Conservation (phyloP, 2,797 vertebrate species). For the Tarsius wallacei region DNA sequence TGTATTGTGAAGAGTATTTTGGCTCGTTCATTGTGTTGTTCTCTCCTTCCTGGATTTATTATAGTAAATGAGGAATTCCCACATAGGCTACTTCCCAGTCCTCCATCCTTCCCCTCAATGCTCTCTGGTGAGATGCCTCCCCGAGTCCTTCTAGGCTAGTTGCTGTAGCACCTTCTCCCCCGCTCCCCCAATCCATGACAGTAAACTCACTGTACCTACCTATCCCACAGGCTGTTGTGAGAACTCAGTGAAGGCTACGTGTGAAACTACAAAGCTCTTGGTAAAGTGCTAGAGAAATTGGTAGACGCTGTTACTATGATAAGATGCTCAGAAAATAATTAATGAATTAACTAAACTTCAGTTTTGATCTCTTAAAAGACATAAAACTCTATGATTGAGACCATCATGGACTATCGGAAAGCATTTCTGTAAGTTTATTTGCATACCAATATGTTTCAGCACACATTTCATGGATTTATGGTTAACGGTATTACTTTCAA, state of each 20-base stretch:
- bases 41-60: not conserved
- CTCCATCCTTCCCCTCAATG: not conserved
- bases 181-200: fast-evolving
- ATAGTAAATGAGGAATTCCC: not conserved
- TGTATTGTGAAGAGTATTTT: not conserved
- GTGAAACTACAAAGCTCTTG: not conserved
- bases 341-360: not conserved
- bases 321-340: slow-evolving; percentile 32
- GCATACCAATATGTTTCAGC: not conserved
- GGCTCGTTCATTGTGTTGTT: not conserved
- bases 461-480: not conserved
- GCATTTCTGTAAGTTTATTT: not conserved
- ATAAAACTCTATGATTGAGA: not conserved
- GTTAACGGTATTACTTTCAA: not conserved
- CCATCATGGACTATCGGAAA: not conserved
- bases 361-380: not conserved
- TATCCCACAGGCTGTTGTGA: not conserved
- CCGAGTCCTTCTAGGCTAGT: not conserved
- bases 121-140: not conserved
- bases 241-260: not conserved
- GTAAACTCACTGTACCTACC: not conserved
- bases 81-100: not conserved
- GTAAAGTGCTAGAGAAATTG: not conserved
- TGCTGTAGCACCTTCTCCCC: not conserved
- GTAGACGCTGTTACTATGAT: not conserved